Conservation (phyloP, 2,888 invertebrate species). For the Altica lythri region DNA sequence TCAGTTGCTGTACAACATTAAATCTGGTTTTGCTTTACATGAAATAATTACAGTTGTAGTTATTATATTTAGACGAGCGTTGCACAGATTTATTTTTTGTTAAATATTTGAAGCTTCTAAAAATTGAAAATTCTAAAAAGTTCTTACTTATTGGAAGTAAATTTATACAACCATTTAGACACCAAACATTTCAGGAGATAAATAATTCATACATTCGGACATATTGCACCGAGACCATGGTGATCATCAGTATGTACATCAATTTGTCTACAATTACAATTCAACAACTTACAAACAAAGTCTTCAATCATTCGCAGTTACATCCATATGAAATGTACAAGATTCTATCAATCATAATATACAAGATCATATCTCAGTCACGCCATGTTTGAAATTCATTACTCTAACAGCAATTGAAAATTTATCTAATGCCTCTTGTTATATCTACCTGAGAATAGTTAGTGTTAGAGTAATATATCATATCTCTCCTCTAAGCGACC, state of each 20-base stretch:
- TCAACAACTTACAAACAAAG: slow-evolving; percentile 21
- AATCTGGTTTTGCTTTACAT: not conserved
- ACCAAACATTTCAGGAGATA: slow-evolving; percentile 9
- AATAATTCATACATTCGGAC: slow-evolving; percentile 11
- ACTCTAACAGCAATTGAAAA: slow-evolving; percentile 20
- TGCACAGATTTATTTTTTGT: too few relatives aligned
- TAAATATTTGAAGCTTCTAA: too few relatives aligned
- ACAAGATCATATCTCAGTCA: slow-evolving; percentile 19
- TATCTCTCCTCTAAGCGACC: too few relatives aligned
- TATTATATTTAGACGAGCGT: too few relatives aligned
- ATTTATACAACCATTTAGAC: too few relatives aligned
- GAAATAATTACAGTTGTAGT: not conserved
- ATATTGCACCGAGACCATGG: slow-evolving; percentile 8
- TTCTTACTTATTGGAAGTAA: too few relatives aligned
- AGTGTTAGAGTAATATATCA: not conserved
- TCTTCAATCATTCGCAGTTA: slow-evolving; percentile 19
- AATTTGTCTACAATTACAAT: slow-evolving; percentile 21
- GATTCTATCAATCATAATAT: slow-evolving; percentile 23
- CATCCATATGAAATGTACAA: slow-evolving; percentile 16
- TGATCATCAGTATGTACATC: slow-evolving; percentile 15
- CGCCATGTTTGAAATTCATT: slow-evolving; percentile 21
- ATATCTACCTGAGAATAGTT: slow-evolving; percentile 13
- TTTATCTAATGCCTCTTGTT: slow-evolving; percentile 14
- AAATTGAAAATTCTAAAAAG: too few relatives aligned
- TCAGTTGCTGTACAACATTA: not conserved